phyloP scores from a whole-genome alignment of 2,888 invertebrate species.

The Eucera pruinosa region DNA sequence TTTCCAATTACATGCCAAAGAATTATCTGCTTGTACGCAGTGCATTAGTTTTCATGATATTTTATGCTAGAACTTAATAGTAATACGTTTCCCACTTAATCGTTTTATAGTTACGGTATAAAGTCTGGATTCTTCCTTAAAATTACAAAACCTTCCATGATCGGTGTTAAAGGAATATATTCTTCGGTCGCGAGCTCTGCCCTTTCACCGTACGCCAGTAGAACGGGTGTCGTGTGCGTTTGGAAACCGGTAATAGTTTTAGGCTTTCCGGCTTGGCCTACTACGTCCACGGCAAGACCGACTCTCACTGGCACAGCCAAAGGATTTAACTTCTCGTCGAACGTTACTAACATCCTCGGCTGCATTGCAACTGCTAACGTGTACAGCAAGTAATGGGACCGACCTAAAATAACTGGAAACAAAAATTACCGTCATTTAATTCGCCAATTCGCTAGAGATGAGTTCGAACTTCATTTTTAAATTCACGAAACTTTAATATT shows the following conservation, averaged over 20 bases:
- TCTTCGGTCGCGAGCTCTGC: slow-evolving; percentile 99
- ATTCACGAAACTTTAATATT: no score
- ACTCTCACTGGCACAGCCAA: slow-evolving; percentile 96
- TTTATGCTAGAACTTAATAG: slow-evolving; percentile 57
- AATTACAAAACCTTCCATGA: slow-evolving; percentile 99
- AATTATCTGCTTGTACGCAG: slow-evolving; percentile 20
- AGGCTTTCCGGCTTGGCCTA: slow-evolving; percentile 99
- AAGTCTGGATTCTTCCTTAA: slow-evolving; percentile 95
- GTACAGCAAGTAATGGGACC: slow-evolving; percentile 98
- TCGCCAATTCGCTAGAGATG: no score
- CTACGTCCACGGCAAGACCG: slow-evolving; percentile 98
- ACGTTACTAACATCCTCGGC: slow-evolving; percentile 98
- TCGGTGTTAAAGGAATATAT: slow-evolving; percentile 96
- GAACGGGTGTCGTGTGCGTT: slow-evolving; percentile 99
- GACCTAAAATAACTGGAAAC: slow-evolving; percentile 92
- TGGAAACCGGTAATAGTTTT: slow-evolving; percentile 99
- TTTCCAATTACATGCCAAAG: slow-evolving; percentile 17
- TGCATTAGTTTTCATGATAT: slow-evolving; percentile 51
- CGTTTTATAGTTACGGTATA: slow-evolving; percentile 80
- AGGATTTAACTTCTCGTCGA: slow-evolving; percentile 97
- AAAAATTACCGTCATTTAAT: slow-evolving; percentile 1
- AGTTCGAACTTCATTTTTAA: no score
- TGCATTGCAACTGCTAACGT: slow-evolving; percentile 99
- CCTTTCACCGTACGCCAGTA: slow-evolving; percentile 97
- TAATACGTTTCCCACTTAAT: slow-evolving; percentile 29